Evolutionary conservation across 1,140 invertebrate species (phyloP).

Genomic region (Caenorhabditis latens): DNA sequence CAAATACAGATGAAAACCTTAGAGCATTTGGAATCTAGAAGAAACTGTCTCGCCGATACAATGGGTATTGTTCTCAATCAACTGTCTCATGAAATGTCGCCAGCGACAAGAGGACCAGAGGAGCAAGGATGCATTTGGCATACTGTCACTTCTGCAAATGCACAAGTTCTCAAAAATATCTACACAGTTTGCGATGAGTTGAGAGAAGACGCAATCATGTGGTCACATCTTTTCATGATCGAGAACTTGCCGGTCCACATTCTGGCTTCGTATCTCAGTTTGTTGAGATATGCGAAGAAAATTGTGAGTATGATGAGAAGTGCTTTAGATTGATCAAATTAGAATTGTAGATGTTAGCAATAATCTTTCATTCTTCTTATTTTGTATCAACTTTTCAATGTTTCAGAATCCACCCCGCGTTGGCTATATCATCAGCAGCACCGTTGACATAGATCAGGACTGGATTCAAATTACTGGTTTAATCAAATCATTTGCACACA

Average conservation of each 20-base stretch:
- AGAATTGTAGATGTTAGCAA: no score
- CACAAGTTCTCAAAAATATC: conserved; percentile 2
- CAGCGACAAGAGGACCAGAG: not conserved
- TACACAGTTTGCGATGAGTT: not conserved
- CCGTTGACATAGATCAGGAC: not conserved
- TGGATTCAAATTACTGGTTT: conserved; percentile 9
- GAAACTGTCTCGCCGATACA: not conserved
- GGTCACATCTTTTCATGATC: conserved; percentile 14
- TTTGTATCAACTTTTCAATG: no score
- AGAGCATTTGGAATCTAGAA: not conserved
- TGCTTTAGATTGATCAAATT: no score
- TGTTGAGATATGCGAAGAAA: conserved; percentile 21
- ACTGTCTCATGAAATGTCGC: not conserved
- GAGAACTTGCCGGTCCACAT: not conserved
- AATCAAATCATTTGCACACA: not conserved
- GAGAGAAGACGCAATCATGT: not conserved
- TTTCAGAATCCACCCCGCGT: conserved; percentile 27
- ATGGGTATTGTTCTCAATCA: conserved; percentile 22
- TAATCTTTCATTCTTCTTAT: no score
- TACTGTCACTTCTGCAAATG: conserved; percentile 31
- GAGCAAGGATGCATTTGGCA: conserved; percentile 37
- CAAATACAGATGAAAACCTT: conserved; percentile 5
- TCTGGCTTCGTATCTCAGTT: conserved; percentile 12
- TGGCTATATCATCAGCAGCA: not conserved
- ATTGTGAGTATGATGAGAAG: not conserved